Conservation (phyloP, 1,140 invertebrate species). For the Calliopsis andreniformis region DNA sequence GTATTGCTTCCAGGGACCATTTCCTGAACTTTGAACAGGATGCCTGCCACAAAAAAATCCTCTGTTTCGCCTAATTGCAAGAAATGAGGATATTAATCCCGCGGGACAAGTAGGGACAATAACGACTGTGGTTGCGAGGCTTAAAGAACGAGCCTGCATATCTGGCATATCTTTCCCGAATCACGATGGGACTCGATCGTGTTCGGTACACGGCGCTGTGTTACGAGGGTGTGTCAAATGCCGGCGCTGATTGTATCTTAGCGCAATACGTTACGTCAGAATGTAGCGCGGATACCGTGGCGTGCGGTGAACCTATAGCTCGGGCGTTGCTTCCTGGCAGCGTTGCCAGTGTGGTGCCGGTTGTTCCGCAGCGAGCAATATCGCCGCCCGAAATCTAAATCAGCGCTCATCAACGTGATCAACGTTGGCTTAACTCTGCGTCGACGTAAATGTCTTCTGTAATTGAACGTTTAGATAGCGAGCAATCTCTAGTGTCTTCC, state of each 20-base stretch:
- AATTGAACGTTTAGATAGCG: too few relatives aligned
- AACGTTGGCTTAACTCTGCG: constrained; percentile 9
- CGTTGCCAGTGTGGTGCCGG: constrained; percentile 20
- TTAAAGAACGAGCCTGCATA: background rate
- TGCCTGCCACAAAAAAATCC: too few relatives aligned
- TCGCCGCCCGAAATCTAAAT: constrained; percentile 48
- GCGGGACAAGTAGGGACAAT: too few relatives aligned
- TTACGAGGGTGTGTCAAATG: constrained; percentile 50
- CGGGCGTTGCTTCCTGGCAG: constrained; percentile 43
- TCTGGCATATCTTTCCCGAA: background rate
- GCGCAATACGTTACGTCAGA: constrained; percentile 53
- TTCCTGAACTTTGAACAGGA: too few relatives aligned
- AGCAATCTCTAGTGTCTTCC: too few relatives aligned
- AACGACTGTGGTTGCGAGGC: background rate
- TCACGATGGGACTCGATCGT: background rate
- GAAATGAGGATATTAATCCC: too few relatives aligned
- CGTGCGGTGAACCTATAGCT: constrained; percentile 41
- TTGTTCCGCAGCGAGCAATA: constrained; percentile 48
- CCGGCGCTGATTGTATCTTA: constrained; percentile 56
- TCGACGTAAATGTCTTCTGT: constrained; percentile 13
- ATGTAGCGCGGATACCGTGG: constrained; percentile 45
- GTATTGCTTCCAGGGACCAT: too few relatives aligned
- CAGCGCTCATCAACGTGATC: constrained; percentile 46
- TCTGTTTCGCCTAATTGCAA: too few relatives aligned
- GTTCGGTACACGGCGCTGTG: constrained; percentile 9